Evolutionary conservation across 2,113 vertebrate genomes (phyloP).

Genomic region (Chloropsis cyanopogon): DNA sequence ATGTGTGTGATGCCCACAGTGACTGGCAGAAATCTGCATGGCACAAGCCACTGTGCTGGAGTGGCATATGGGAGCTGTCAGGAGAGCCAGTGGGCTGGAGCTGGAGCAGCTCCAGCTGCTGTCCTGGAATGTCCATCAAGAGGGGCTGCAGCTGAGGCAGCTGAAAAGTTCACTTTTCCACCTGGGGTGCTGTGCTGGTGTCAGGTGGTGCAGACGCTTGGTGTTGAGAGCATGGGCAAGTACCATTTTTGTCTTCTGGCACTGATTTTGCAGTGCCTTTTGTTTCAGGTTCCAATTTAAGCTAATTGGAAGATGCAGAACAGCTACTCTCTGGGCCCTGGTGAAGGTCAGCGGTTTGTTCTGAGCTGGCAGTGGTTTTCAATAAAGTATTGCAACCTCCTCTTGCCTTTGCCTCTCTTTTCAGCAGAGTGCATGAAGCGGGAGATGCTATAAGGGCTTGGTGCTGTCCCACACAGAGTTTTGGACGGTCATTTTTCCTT

Average conservation of each 20-base stretch:
- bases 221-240: rapidly evolving
- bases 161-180: neutral
- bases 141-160: neutral
- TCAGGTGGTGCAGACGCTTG: rapidly evolving
- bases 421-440: neutral
- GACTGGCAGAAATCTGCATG: rapidly evolving
- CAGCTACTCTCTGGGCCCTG: rapidly evolving
- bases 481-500: neutral
- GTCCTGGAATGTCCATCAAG: rapidly evolving
- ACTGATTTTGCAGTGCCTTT: neutral
- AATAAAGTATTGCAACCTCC: neutral
- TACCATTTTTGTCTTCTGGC: neutral
- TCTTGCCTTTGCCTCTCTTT: neutral
- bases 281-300: neutral
- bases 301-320: no score
- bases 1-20: no score
- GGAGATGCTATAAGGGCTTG: neutral
- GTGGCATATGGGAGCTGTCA: neutral
- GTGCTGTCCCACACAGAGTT: neutral
- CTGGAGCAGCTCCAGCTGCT: neutral
- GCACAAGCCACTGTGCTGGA: rapidly evolving
- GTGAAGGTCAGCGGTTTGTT: neutral
- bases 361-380: neutral
- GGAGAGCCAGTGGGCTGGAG: neutral
- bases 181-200: rapidly evolving